phyloP scores from a whole-genome alignment of 2,797 vertebrate genomes.

The Sebastolobus alascanus region DNA sequence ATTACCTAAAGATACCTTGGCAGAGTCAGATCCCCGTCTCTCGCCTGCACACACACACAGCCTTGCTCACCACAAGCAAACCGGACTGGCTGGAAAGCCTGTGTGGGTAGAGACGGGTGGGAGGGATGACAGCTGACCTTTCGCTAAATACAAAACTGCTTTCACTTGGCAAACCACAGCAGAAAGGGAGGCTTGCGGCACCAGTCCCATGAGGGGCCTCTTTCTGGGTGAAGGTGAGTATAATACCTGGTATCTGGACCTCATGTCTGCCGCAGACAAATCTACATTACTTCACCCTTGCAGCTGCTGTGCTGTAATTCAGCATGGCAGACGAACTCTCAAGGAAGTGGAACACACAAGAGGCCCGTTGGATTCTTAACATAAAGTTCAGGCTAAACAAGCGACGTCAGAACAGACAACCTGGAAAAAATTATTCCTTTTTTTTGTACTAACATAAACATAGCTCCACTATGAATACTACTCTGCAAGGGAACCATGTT shows the following conservation, averaged over 20 bases:
- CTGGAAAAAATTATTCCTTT: not conserved
- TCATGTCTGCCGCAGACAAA: constrained; percentile 52
- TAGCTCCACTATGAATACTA: not conserved
- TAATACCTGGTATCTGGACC: constrained; percentile 52
- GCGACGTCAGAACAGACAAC: not conserved
- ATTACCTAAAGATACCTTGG: constrained; percentile 31
- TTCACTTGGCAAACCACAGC: constrained; percentile 63
- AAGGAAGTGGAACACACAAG: not conserved
- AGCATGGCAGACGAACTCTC: constrained; percentile 11
- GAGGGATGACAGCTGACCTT: constrained; percentile 74
- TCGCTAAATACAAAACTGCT: constrained; percentile 72
- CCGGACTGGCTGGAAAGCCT: constrained; percentile 53
- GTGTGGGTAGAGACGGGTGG: constrained; percentile 47
- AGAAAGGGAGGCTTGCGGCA: constrained; percentile 45
- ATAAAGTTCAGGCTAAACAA: not conserved
- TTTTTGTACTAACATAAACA: not conserved
- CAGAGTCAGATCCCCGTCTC: constrained; percentile 13
- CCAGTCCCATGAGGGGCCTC: constrained; percentile 47
- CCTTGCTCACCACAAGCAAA: constrained; percentile 40
- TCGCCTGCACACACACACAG: constrained; percentile 18
- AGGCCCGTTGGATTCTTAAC: constrained; percentile 13
- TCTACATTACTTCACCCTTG: constrained; percentile 39
- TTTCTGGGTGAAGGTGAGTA: constrained; percentile 62
- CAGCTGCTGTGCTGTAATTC: constrained; percentile 51
- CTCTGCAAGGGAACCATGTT: not conserved